Conservation (phyloP, 2,888 invertebrate genomes). For the Drosophila gaucha region DNA sequence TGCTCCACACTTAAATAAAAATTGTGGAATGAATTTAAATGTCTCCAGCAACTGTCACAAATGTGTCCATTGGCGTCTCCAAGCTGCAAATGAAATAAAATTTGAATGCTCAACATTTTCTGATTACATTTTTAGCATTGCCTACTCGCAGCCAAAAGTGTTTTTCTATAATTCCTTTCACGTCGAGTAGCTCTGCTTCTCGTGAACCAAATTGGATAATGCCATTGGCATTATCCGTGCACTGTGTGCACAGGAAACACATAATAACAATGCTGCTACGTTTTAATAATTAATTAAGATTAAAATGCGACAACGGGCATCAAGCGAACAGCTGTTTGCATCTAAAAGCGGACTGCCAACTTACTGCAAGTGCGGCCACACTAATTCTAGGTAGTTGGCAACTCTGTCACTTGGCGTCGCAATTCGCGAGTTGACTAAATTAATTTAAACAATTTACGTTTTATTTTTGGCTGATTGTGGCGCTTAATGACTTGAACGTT, state of each 20-base stretch:
- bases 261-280: slow-evolving; percentile 36
- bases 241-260: slow-evolving; percentile 69
- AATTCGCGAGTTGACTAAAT: slow-evolving; percentile 30
- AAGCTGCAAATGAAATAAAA: slow-evolving; percentile 26
- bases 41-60: slow-evolving; percentile 68
- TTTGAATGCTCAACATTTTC: neutral
- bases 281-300: slow-evolving; percentile 14
- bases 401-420: neutral
- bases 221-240: slow-evolving; percentile 48
- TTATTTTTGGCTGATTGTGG: slow-evolving; percentile 38
- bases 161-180: slow-evolving; percentile 64
- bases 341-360: slow-evolving; percentile 27
- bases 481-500: slow-evolving; percentile 29
- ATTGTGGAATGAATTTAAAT: slow-evolving; percentile 72
- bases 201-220: slow-evolving; percentile 61
- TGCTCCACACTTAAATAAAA: slow-evolving; percentile 73
- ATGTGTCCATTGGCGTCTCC: slow-evolving; percentile 49
- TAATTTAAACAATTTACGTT: slow-evolving; percentile 66
- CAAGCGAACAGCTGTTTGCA: slow-evolving; percentile 37
- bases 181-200: slow-evolving; percentile 59
- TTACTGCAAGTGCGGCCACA: neutral
- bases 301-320: slow-evolving; percentile 23
- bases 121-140: neutral
- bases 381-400: slow-evolving; percentile 23
- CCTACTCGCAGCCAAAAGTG: slow-evolving; percentile 75